These are phyloP conservation scores for Chloropsis cyanopogon DNA, from an alignment of 2,113 vertebrate genomes.

Conservation along the genomic window DNA sequence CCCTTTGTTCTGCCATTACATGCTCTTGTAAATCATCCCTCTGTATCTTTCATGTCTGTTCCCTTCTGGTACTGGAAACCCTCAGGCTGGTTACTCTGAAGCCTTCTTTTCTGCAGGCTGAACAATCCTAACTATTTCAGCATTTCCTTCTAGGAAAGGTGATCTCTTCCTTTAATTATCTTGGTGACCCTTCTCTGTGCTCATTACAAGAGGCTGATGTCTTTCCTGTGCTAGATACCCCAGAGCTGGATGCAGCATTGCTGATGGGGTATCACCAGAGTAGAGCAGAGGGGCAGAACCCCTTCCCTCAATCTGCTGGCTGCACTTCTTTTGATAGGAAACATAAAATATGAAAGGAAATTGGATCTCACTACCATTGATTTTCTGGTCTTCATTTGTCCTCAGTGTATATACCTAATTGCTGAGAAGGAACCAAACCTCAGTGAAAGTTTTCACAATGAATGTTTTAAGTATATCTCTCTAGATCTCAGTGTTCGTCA, in stretches of 20 bases:
- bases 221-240: background rate
- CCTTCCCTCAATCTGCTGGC: background rate
- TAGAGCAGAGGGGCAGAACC: background rate
- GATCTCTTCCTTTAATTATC: background rate
- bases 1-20: background rate
- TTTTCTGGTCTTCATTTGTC: background rate
- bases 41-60: background rate
- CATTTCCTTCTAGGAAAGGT: background rate
- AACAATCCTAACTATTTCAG: background rate
- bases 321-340: background rate
- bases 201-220: background rate
- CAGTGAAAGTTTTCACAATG: background rate
- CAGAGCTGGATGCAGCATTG: background rate
- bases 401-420: background rate
- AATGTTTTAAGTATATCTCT: background rate
- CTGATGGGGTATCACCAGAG: background rate
- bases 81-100: background rate
- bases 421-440: background rate
- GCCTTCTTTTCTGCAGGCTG: background rate
- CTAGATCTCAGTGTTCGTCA: background rate
- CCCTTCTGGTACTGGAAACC: background rate
- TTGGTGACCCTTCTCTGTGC: background rate
- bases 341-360: background rate
- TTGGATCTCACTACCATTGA: background rate
- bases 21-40: background rate